These are phyloP conservation scores for Hypotaenidia philippensis DNA, from an alignment of 2,797 vertebrate genomes.

Conservation along the genomic window DNA sequence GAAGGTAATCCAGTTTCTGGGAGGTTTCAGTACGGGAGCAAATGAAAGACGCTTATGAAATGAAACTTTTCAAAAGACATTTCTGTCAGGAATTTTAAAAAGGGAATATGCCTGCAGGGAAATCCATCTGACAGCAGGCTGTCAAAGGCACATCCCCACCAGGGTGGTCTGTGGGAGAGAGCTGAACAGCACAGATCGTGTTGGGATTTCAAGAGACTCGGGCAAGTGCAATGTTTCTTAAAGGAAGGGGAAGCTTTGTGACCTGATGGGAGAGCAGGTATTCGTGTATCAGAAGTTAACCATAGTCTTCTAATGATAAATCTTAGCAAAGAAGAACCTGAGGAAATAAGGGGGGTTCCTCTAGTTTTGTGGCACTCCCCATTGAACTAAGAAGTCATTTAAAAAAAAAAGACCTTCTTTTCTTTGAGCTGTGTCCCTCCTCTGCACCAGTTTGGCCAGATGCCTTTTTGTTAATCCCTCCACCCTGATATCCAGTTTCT, in stretches of 20 bases:
- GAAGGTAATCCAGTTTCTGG: constrained; percentile 50
- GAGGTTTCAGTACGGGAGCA: constrained; percentile 22
- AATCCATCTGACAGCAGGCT: constrained; percentile 71
- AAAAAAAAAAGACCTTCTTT: background rate
- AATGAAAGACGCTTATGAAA: constrained; percentile 62
- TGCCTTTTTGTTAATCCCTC: background rate
- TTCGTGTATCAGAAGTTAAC: background rate
- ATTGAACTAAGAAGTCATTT: background rate
- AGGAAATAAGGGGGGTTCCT: background rate
- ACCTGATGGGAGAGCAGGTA: background rate
- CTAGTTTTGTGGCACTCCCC: background rate
- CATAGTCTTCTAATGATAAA: background rate
- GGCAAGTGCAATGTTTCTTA: background rate
- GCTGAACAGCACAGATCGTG: background rate
- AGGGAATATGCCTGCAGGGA: constrained; percentile 75
- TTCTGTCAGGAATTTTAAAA: constrained; percentile 72
- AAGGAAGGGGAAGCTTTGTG: constrained; percentile 35
- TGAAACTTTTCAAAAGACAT: constrained; percentile 64
- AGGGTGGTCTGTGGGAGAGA: constrained; percentile 53
- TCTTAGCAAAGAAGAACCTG: background rate
- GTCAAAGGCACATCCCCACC: constrained; percentile 72
- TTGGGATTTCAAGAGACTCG: constrained; percentile 58
- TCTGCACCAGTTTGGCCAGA: background rate
- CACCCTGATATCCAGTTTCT: background rate
- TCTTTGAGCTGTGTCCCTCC: background rate